Evolutionary conservation across 2,113 vertebrate genomes (phyloP), one percentile per base, ranked within the genome.

Genomic region (Macrotus californicus): DNA sequence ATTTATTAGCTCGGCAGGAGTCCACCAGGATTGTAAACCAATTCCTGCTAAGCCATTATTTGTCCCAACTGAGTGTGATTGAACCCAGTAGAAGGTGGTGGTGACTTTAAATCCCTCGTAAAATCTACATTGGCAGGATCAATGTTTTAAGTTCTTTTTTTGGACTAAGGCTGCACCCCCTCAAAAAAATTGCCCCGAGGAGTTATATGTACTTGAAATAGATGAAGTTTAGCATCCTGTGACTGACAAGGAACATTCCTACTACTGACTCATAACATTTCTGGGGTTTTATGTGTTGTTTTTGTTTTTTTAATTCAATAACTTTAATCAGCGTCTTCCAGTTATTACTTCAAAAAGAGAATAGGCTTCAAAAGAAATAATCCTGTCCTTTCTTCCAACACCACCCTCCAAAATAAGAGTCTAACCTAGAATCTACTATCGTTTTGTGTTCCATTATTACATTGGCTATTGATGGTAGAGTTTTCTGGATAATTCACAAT

Each of bases 1-100:
- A 97, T 93, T 98, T 97, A 97, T 48, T 96, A 96, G 84, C 96
- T 95, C 94, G 97, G 75, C 36, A 83, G 91, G 92, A 92, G 89
- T 97, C 89, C 87, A 81, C 31, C 52, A 96, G 91, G 93, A 95
- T 82, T 80, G 79, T 86, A 98, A 98, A 97, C 69, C 61, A 95
- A 73, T 96, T 97, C 88, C 92, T 93, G 41, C 48, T 94, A 97
- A 97, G 75, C 46, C 13, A 67, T 96, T 97, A 95, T 97, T 97
- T 97, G 95, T 97, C 92, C 86, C 87, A 86, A 87, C 48, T 73
- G 29, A 87, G 46, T 54, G 5, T 91, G 19, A 94, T 97, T 89
- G 77, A 96, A 93, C n/a, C 59, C 56, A 89, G 9, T 56, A 41
- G 19, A 94, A 89, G 26, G 56, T 70, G 36, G 77, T n/a, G 59